These are phyloP conservation scores for Formica exsecta DNA, from an alignment of 1,140 invertebrate genomes.

Conservation along the genomic window DNA sequence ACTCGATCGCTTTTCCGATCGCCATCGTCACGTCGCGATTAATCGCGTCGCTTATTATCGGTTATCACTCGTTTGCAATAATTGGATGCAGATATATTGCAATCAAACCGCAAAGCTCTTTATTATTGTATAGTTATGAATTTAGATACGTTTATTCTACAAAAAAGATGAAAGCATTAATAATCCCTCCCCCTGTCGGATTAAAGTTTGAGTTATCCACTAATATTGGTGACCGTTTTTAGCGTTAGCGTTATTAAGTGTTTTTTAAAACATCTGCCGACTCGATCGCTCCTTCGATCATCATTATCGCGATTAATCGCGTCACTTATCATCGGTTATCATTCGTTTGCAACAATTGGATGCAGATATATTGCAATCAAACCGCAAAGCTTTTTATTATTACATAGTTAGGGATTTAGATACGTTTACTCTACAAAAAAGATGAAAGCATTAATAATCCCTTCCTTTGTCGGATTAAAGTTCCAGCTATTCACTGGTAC, in stretches of 20 bases:
- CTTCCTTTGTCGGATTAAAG: not conserved
- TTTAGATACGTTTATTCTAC: not conserved
- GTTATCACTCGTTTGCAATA: too few species aligned
- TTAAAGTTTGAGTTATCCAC: not conserved
- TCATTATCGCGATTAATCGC: conserved; percentile 28
- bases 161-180: not conserved
- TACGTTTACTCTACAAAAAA: not conserved
- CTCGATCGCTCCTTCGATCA: conserved; percentile 4
- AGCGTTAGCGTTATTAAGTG: not conserved
- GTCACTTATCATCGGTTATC: conserved; percentile 42
- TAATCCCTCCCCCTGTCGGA: not conserved
- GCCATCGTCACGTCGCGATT: too few species aligned
- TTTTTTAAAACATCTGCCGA: not conserved
- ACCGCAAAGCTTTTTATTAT: too few species aligned
- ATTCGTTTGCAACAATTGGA: conserved; percentile 17
- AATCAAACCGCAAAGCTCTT: not conserved
- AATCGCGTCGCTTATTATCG: too few species aligned
- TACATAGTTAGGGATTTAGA: too few species aligned
- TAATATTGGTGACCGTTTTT: not conserved
- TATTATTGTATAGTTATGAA: not conserved
- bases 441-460: not conserved
- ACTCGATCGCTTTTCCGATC: too few species aligned
- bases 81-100: not conserved
- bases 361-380: too few species aligned
- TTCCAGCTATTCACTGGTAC: not conserved